phyloP scores from a whole-genome alignment of 2,797 vertebrate genomes.

The Phrynocephalus guinanensis region DNA sequence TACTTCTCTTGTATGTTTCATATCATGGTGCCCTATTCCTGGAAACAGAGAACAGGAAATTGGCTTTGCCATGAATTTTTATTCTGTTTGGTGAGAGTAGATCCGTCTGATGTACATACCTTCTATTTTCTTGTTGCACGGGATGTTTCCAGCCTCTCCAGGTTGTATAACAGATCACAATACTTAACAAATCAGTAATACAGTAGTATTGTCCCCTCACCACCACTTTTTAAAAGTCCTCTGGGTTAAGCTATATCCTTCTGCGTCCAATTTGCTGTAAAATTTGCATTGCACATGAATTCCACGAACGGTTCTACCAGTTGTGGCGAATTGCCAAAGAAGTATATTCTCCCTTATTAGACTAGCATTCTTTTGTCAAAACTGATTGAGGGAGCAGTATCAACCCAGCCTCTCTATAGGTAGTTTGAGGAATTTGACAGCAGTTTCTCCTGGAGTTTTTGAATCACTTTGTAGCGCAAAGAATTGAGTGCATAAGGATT shows the following conservation, averaged over 20 bases:
- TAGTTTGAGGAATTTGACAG: slow-evolving; percentile 54
- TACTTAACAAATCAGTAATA: too few species aligned
- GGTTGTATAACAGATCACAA: too few species aligned
- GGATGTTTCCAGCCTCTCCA: too few species aligned
- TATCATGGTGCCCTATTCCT: too few species aligned
- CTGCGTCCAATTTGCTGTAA: slow-evolving; percentile 73
- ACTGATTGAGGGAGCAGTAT: slow-evolving; percentile 65
- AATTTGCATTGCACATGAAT: slow-evolving; percentile 74
- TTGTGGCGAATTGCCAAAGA: slow-evolving; percentile 73
- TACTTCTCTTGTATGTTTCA: too few species aligned
- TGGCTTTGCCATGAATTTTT: too few species aligned
- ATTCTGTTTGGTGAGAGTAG: too few species aligned
- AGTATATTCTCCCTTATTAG: slow-evolving; percentile 60
- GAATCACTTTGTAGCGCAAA: slow-evolving; percentile 56
- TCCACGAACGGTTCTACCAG: slow-evolving; percentile 70
- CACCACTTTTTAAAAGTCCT: background rate
- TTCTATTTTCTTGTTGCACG: too few species aligned
- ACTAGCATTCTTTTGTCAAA: slow-evolving; percentile 62
- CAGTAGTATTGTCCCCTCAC: too few species aligned
- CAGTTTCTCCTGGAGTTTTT: slow-evolving; percentile 54
- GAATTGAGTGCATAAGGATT: slow-evolving; percentile 44
- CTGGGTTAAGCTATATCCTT: slow-evolving; percentile 62
- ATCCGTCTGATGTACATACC: too few species aligned
- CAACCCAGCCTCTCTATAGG: slow-evolving; percentile 58
- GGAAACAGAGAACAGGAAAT: too few species aligned